phyloP scores from a whole-genome alignment of 2,888 invertebrate genomes.

The Macaria liturata region DNA sequence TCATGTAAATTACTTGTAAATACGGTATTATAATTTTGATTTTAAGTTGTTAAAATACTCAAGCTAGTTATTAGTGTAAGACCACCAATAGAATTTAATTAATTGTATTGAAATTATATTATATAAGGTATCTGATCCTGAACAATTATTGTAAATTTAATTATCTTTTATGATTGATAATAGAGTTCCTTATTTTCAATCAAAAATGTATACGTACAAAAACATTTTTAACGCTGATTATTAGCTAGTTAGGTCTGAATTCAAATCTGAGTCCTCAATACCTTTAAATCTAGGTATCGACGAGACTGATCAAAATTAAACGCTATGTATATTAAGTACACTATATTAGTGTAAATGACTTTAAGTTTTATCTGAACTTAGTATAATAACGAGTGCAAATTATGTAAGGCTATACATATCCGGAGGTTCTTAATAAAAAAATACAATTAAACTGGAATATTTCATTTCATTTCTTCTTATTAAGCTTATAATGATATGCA shows the following conservation, averaged over 20 bases:
- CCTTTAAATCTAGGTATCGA: slow-evolving; percentile 23
- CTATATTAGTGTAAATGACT: slow-evolving; percentile 80
- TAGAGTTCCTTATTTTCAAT: too few species aligned
- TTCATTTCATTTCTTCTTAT: slow-evolving; percentile 18
- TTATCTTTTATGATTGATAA: too few species aligned
- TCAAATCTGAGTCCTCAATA: slow-evolving; percentile 26
- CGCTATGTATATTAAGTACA: slow-evolving; percentile 70
- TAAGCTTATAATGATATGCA: slow-evolving; percentile 20
- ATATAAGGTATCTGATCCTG: too few species aligned
- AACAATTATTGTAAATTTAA: too few species aligned
- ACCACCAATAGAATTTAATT: slow-evolving; percentile 55
- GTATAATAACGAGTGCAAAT: slow-evolving; percentile 53
- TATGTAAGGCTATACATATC: slow-evolving; percentile 62
- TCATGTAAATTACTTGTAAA: slow-evolving; percentile 62
- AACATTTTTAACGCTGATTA: too few species aligned
- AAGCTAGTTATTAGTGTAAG: slow-evolving; percentile 52
- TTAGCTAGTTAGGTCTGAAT: slow-evolving; percentile 1
- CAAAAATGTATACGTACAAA: too few species aligned
- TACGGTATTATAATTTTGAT: slow-evolving; percentile 63
- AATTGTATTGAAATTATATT: slow-evolving; percentile 17
- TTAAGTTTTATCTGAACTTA: slow-evolving; percentile 39
- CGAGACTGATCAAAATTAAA: slow-evolving; percentile 36
- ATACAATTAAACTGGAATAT: slow-evolving; percentile 23
- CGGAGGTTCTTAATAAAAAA: slow-evolving; percentile 59
- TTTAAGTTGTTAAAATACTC: slow-evolving; percentile 73